phyloP scores from a whole-genome alignment of 2,113 vertebrate species.

The Mugil cephalus region DNA sequence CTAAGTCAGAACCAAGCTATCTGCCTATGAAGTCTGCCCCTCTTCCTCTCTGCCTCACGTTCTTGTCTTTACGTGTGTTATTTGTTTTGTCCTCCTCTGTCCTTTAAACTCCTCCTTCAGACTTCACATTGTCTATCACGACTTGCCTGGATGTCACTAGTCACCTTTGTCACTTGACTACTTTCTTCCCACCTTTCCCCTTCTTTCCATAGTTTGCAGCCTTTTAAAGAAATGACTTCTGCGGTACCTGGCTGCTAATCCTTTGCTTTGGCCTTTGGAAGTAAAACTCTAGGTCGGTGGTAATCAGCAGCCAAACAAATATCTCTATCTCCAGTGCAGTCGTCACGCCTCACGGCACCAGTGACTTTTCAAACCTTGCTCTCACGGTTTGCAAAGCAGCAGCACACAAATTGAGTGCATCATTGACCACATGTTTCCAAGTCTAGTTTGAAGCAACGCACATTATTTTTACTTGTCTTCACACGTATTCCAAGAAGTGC shows the following conservation, averaged over 20 bases:
- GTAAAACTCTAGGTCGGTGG: conserved; percentile 8
- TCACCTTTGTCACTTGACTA: neutral
- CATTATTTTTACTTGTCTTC: neutral
- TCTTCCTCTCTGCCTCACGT: neutral
- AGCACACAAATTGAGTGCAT: conserved; percentile 14
- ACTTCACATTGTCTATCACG: neutral
- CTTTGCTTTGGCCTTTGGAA: conserved; percentile 17
- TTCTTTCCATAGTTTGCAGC: neutral
- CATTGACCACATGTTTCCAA: neutral
- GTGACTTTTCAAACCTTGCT: conserved; percentile 26
- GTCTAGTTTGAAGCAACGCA: neutral
- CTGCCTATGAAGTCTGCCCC: neutral
- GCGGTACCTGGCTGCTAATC: neutral
- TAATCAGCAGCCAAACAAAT: conserved; percentile 53
- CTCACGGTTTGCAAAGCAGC: conserved; percentile 14
- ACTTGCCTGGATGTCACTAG: neutral
- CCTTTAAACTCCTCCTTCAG: neutral
- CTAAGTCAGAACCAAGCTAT: neutral
- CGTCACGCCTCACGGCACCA: conserved; percentile 24
- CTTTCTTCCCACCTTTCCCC: neutral
- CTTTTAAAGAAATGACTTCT: neutral
- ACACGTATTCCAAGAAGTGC: neutral
- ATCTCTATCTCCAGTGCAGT: conserved; percentile 18
- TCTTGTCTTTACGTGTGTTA: neutral
- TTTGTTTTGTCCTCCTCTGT: too few relatives aligned